These are phyloP conservation scores for Heliconius cydno DNA, from an alignment of 2,888 invertebrate genomes.

Conservation along the genomic window DNA sequence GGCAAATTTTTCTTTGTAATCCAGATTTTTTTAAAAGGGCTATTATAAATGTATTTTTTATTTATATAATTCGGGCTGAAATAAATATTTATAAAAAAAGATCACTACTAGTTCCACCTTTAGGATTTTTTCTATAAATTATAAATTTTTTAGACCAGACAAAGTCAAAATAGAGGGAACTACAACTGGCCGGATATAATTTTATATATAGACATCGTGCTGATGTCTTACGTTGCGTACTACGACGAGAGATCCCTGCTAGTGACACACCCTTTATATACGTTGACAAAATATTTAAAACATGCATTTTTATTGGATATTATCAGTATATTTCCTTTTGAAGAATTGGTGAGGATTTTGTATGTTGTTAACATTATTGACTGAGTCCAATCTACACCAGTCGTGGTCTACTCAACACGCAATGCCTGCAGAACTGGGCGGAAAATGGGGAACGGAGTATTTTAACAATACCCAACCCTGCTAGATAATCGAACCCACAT, in stretches of 20 bases:
- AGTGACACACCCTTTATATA: conserved; percentile 75
- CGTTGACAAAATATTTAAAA: conserved; percentile 69
- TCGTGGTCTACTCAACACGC: not conserved
- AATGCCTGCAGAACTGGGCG: too few species aligned
- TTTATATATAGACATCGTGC: conserved; percentile 69
- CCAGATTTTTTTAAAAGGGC: too few species aligned
- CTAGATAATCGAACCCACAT: too few species aligned
- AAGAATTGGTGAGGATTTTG: conserved; percentile 62
- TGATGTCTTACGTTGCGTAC: conserved; percentile 78
- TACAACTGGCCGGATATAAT: conserved; percentile 62
- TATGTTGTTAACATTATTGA: too few species aligned
- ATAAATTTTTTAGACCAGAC: conserved; percentile 62
- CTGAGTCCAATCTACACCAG: not conserved
- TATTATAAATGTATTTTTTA: too few species aligned
- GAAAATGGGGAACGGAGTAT: too few species aligned
- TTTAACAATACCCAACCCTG: too few species aligned
- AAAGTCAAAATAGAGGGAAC: conserved; percentile 53
- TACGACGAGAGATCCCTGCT: conserved; percentile 74
- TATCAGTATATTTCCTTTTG: conserved; percentile 72
- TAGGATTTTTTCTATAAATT: not conserved
- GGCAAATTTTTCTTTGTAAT: too few species aligned
- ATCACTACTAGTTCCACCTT: too few species aligned
- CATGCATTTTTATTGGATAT: conserved; percentile 70
- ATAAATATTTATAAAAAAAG: too few species aligned
- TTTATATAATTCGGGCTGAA: too few species aligned